Percentiles rank a stretch among this genome's conserved stretches.
Conservation (phyloP, 2,113 vertebrate genomes). For the Osmerus mordax region DNA sequence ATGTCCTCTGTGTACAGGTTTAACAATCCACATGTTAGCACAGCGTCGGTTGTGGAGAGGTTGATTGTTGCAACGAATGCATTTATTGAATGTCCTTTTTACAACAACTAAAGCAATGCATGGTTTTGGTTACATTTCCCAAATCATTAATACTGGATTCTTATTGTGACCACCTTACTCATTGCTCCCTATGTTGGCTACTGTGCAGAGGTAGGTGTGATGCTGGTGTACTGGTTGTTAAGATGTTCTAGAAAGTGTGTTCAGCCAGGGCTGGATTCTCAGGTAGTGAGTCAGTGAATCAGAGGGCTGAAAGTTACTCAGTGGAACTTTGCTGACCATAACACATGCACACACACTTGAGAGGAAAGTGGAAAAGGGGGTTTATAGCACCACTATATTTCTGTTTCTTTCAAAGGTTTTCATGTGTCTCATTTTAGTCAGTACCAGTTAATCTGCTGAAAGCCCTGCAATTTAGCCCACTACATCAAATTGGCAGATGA, state of each 20-base stretch:
- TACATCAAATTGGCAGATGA: too few relatives aligned
- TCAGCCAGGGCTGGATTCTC: not conserved
- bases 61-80: not conserved
- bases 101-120: not conserved
- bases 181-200: not conserved
- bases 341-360: not conserved
- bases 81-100: not conserved
- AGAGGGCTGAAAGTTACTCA: not conserved
- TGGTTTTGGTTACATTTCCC: not conserved
- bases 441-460: too few relatives aligned
- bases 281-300: not conserved
- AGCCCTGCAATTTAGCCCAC: too few relatives aligned
- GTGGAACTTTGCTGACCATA: not conserved
- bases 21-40: conserved; percentile 18
- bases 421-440: not conserved
- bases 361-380: not conserved
- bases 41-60: not conserved
- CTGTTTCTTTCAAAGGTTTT: not conserved
- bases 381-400: not conserved
- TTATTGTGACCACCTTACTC: not conserved
- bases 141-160: not conserved
- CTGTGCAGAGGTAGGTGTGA: not conserved
- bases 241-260: not conserved
- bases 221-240: not conserved
- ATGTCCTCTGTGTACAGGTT: conserved; percentile 1